phyloP scores from a whole-genome alignment of 2,888 invertebrate species.

The Hedya salicella region DNA sequence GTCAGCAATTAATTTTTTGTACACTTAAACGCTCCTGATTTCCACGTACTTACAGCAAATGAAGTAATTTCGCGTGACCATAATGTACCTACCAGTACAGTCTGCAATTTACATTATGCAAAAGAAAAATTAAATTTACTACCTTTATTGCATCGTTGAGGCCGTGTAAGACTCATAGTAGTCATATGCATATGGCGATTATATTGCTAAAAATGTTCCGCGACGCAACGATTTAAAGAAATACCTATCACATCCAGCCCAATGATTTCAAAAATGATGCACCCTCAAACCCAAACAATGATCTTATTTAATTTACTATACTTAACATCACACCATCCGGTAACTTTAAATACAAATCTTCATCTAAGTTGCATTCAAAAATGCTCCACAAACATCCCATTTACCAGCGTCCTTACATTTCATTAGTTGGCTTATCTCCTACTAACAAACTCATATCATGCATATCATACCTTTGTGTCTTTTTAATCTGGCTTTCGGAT shows the following conservation, averaged over 20 bases:
- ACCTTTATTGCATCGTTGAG: neutral
- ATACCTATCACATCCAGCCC: too few relatives aligned
- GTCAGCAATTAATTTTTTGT: constrained; percentile 19
- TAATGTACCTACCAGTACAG: constrained; percentile 18
- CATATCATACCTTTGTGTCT: neutral
- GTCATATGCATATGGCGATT: too few relatives aligned
- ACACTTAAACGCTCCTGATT: constrained; percentile 27
- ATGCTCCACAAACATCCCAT: constrained; percentile 26
- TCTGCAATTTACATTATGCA: constrained; percentile 18
- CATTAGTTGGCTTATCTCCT: constrained; percentile 18
- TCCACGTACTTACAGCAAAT: constrained; percentile 33
- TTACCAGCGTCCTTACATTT: constrained; percentile 19
- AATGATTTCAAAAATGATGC: too few relatives aligned
- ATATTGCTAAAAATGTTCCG: too few relatives aligned
- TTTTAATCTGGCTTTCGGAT: neutral
- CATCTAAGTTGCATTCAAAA: constrained; percentile 1
- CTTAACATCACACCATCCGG: neutral
- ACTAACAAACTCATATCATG: neutral
- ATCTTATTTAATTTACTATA: neutral
- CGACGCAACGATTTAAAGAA: too few relatives aligned
- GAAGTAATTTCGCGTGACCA: constrained; percentile 42
- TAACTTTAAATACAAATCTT: neutral
- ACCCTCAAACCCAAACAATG: neutral
- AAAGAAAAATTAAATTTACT: neutral
- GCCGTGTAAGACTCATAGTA: too few relatives aligned